phyloP scores from a whole-genome alignment of 2,888 invertebrate species.

The Drosophila incognita region DNA sequence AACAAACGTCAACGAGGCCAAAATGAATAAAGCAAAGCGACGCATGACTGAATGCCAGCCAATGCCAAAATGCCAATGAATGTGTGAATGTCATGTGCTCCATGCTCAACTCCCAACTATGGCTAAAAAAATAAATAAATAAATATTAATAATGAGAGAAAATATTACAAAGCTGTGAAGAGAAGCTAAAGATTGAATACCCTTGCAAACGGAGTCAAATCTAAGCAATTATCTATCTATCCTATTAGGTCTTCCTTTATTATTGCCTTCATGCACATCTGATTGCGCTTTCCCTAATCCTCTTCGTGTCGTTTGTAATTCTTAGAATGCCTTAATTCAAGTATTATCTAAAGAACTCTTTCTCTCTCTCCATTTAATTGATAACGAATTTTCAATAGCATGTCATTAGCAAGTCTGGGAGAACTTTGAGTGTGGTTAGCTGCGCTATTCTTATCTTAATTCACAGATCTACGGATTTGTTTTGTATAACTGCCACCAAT shows the following conservation, averaged over 20 bases:
- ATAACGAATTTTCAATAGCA: neutral
- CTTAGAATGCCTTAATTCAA: neutral
- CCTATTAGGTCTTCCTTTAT: neutral
- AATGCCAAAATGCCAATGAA: conserved; percentile 19
- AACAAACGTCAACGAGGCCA: conserved; percentile 30
- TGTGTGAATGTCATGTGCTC: conserved; percentile 10
- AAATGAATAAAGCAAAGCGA: conserved; percentile 73
- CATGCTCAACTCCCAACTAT: conserved; percentile 20
- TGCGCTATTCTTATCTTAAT: neutral
- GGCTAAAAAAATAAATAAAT: conserved; percentile 23
- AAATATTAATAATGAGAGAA: neutral
- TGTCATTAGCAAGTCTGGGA: neutral
- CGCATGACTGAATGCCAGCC: conserved; percentile 66
- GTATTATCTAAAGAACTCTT: neutral
- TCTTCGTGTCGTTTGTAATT: neutral
- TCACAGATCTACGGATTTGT: neutral
- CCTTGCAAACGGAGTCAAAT: neutral
- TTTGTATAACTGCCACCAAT: too few relatives aligned
- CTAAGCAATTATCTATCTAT: neutral
- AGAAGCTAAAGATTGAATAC: neutral
- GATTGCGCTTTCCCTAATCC: neutral
- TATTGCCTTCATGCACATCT: neutral
- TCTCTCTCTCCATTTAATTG: neutral
- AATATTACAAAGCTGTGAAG: neutral
- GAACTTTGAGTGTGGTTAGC: neutral